These are phyloP conservation scores for Adineta ricciae DNA, from an alignment of 2,888 invertebrate genomes.

Conservation along the genomic window DNA sequence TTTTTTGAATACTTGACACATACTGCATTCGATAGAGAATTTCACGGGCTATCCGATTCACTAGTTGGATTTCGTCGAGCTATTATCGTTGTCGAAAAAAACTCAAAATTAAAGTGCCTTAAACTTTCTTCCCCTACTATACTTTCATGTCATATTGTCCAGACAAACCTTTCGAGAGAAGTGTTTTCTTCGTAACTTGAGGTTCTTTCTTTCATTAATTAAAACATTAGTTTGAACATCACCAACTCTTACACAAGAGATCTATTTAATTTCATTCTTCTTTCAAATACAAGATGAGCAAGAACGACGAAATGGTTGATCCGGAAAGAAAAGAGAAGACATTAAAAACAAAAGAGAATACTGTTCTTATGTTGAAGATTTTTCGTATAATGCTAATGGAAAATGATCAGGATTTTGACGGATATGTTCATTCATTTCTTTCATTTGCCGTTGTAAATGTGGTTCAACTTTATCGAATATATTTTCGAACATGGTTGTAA, in stretches of 20 bases:
- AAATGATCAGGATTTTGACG: slow-evolving; percentile 30
- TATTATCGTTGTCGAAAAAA: too few relatives aligned
- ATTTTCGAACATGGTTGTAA: slow-evolving; percentile 30
- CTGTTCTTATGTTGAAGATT: not conserved
- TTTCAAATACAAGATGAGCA: not conserved
- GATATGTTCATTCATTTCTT: slow-evolving; percentile 29
- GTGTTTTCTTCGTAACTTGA: too few relatives aligned
- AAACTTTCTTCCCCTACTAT: too few relatives aligned
- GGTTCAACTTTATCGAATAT: slow-evolving; percentile 22
- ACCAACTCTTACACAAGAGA: not conserved
- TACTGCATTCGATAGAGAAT: too few relatives aligned
- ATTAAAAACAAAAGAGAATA: not conserved
- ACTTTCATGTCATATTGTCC: too few relatives aligned
- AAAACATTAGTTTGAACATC: too few relatives aligned
- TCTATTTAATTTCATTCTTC: not conserved
- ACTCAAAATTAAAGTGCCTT: too few relatives aligned
- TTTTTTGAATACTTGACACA: too few relatives aligned
- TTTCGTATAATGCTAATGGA: slow-evolving; percentile 26
- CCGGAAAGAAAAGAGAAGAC: not conserved
- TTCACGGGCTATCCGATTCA: too few relatives aligned
- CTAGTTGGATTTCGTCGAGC: too few relatives aligned
- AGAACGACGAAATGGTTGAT: not conserved
- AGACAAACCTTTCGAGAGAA: too few relatives aligned
- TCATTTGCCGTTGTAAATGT: slow-evolving; percentile 22
- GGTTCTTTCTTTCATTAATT: too few relatives aligned